phyloP scores from a whole-genome alignment of 1,140 invertebrate genomes.

The Tenebrio molitor region DNA sequence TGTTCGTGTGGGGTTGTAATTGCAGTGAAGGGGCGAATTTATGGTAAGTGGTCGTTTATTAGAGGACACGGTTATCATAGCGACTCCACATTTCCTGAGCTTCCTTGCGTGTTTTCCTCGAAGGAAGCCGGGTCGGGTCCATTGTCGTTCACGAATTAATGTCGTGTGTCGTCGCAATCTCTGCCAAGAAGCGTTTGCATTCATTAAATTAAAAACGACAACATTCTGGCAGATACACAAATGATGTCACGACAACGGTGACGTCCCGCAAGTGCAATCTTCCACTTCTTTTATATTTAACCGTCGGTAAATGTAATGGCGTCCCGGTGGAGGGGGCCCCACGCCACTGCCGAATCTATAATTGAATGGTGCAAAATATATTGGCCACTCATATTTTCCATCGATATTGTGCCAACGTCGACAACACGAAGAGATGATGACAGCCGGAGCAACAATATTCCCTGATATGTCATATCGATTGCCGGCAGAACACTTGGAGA shows the following conservation, averaged over 20 bases:
- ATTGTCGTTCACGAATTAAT: conserved; percentile 6
- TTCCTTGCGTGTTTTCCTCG: conserved; percentile 23
- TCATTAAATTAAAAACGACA: conserved; percentile 14
- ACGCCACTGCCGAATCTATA: not conserved
- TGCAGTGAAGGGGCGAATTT: not conserved
- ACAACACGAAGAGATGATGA: conserved; percentile 27
- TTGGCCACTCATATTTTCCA: conserved; percentile 19
- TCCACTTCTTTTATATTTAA: conserved; percentile 16
- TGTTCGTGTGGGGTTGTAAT: conserved; percentile 1
- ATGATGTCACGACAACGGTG: conserved; percentile 13
- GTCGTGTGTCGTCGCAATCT: conserved; percentile 19
- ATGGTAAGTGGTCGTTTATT: conserved; percentile 11
- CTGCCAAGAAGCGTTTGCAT: conserved; percentile 8
- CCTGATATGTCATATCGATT: conserved; percentile 18
- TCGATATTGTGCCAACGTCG: conserved; percentile 31
- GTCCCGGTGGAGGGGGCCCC: not conserved
- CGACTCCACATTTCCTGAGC: conserved; percentile 8
- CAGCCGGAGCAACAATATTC: not conserved
- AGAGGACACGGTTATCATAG: conserved; percentile 9
- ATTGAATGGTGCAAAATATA: conserved; percentile 16
- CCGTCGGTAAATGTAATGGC: not conserved
- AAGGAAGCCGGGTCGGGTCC: conserved; percentile 14
- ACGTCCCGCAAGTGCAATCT: not conserved
- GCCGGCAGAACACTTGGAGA: too few species aligned
- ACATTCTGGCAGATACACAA: conserved; percentile 14